phyloP scores from a whole-genome alignment of 2,888 invertebrate genomes.

The Masnerella sp. region DNA sequence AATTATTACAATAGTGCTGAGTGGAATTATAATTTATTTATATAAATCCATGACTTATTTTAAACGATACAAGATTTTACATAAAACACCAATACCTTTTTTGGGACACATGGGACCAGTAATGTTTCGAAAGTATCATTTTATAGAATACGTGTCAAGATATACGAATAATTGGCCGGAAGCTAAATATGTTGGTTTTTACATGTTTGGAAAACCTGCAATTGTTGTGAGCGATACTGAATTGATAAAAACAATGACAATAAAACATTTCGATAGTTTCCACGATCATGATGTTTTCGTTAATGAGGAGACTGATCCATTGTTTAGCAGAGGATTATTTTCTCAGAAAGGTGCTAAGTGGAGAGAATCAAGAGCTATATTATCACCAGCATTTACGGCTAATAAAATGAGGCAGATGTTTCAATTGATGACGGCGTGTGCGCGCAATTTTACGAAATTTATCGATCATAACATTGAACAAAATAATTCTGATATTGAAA shows the following conservation, averaged over 20 bases:
- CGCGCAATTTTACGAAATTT: constrained; percentile 66
- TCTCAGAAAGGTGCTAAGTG: constrained; percentile 76
- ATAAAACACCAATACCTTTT: constrained; percentile 48
- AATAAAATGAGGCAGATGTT: constrained; percentile 81
- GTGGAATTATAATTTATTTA: constrained; percentile 13
- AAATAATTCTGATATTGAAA: constrained; percentile 63
- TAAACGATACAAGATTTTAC: constrained; percentile 35
- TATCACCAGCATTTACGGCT: constrained; percentile 80
- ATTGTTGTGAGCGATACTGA: constrained; percentile 68
- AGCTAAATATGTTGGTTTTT: constrained; percentile 64
- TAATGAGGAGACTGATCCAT: constrained; percentile 53
- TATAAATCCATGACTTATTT: constrained; percentile 22
- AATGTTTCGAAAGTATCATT: constrained; percentile 16
- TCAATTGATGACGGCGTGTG: constrained; percentile 76
- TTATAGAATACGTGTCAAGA: constrained; percentile 29
- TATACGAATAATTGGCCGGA: constrained; percentile 45
- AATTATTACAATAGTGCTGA: constrained; percentile 2
- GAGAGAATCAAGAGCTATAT: constrained; percentile 76
- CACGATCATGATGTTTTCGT: constrained; percentile 50
- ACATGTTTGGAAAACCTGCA: constrained; percentile 64
- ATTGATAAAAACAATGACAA: constrained; percentile 31
- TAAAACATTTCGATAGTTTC: constrained; percentile 55
- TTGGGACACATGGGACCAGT: constrained; percentile 57
- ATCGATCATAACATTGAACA: constrained; percentile 32
- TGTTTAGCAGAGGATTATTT: constrained; percentile 62